A percentile compares a stretch with the other conserved stretches of the same genome.
phyloP scores from a whole-genome alignment of 2,888 invertebrate genomes.

The Podabrus alpinus region DNA sequence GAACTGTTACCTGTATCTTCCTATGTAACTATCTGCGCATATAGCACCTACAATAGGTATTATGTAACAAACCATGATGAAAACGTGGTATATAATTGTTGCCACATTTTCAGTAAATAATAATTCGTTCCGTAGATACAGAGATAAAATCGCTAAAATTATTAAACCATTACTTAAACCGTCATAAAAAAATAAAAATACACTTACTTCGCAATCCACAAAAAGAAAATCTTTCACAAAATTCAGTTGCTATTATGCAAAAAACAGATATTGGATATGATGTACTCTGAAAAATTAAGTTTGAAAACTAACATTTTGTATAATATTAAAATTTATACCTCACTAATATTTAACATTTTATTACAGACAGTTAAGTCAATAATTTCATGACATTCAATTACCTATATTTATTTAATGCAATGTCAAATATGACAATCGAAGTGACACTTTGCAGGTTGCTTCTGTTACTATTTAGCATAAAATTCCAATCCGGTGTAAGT shows the following conservation, averaged over 20 bases:
- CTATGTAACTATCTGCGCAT: constrained; percentile 77
- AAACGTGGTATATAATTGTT: constrained; percentile 77
- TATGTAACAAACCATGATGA: constrained; percentile 77
- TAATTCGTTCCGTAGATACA: constrained; percentile 74
- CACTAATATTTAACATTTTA: neutral
- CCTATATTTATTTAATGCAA: neutral
- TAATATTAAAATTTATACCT: neutral
- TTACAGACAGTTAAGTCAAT: neutral
- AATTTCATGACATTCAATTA: neutral
- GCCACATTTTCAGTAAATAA: constrained; percentile 68
- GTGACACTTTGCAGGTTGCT: too few relatives aligned
- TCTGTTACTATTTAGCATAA: too few relatives aligned
- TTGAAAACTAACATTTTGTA: neutral
- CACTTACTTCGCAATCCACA: constrained; percentile 77
- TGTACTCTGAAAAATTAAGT: constrained; percentile 33
- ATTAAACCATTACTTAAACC: neutral
- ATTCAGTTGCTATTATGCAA: constrained; percentile 83
- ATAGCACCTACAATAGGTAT: constrained; percentile 77
- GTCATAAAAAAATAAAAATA: neutral
- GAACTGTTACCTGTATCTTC: constrained; percentile 65
- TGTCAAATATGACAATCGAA: neutral
- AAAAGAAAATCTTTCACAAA: constrained; percentile 85
- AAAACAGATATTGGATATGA: constrained; percentile 71
- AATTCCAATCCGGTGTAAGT: too few relatives aligned
- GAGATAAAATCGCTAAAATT: constrained; percentile 73